phyloP scores from a whole-genome alignment of 2,888 invertebrate genomes.

The Eurytoma californica region DNA sequence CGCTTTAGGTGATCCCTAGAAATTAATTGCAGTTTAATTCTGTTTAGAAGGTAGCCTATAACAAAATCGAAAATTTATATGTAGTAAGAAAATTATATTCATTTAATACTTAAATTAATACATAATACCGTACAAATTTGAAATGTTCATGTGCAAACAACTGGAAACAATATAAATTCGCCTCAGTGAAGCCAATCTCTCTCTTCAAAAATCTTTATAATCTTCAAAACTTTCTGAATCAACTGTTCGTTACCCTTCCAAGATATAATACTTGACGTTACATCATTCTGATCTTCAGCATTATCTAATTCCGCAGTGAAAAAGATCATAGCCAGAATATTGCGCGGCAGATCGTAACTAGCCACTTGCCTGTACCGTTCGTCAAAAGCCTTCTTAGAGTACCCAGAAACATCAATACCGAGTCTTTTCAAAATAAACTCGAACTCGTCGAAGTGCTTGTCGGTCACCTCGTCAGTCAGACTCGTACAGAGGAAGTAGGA shows the following conservation, averaged over 20 bases:
- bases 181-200: background rate
- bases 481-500: conserved; percentile 78
- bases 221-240: background rate
- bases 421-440: conserved; percentile 73
- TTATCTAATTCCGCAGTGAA: conserved; percentile 51
- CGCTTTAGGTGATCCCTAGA: too few species aligned
- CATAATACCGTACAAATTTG: too few species aligned
- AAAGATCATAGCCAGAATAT: conserved; percentile 57
- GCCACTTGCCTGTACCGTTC: conserved; percentile 59
- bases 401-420: conserved; percentile 67
- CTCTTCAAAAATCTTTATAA: background rate
- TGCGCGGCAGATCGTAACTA: conserved; percentile 57
- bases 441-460: conserved; percentile 75
- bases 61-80: too few species aligned
- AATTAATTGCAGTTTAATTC: too few species aligned
- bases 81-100: too few species aligned
- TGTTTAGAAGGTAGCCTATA: too few species aligned
- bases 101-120: too few species aligned
- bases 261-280: background rate
- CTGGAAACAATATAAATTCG: too few species aligned
- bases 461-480: conserved; percentile 73
- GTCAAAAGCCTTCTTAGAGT: conserved; percentile 61
- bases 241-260: background rate
- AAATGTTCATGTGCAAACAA: too few species aligned
- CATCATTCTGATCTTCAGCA: conserved; percentile 21